Percentiles rank a stretch among this genome's conserved stretches.
Evolutionary conservation across 2,113 vertebrate genomes (phyloP).

Genomic region (Raja brachyura): DNA sequence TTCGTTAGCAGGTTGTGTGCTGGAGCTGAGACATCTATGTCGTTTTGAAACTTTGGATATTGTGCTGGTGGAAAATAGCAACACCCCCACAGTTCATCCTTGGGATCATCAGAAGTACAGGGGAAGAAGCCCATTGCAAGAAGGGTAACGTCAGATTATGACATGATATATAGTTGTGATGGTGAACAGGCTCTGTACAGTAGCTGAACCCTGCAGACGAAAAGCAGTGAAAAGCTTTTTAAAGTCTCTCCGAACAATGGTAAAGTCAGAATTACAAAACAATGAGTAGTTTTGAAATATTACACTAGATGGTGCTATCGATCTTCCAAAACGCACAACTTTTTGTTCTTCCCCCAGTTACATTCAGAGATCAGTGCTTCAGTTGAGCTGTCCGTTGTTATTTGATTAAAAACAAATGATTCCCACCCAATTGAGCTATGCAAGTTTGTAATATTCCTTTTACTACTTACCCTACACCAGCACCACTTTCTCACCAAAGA

Average conservation of each 20-base stretch:
- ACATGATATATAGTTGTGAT: background rate
- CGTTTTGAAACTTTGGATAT: too few relatives aligned
- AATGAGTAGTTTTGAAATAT: constrained; percentile 10
- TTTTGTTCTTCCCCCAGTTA: background rate
- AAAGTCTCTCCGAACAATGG: background rate
- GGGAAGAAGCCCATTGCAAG: background rate
- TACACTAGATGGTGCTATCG: constrained; percentile 25
- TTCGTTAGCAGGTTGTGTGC: background rate
- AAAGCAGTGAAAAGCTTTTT: background rate
- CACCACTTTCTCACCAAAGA: background rate
- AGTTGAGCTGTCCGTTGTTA: constrained; percentile 31
- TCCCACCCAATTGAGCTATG: background rate
- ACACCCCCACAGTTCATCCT: background rate
- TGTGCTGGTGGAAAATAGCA: background rate
- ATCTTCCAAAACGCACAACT: constrained; percentile 4
- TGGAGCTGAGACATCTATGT: background rate
- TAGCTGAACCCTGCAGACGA: background rate
- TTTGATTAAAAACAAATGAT: constrained; percentile 30
- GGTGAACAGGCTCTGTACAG: background rate
- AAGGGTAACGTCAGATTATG: background rate
- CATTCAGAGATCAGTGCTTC: background rate
- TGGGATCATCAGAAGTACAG: background rate
- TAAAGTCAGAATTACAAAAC: background rate
- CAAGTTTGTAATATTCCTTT: background rate
- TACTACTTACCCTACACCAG: background rate